Evolutionary conservation across 2,888 invertebrate species (phyloP), one percentile per base, ranked within the genome.

Genomic region (Drosophila bunnanda): DNA sequence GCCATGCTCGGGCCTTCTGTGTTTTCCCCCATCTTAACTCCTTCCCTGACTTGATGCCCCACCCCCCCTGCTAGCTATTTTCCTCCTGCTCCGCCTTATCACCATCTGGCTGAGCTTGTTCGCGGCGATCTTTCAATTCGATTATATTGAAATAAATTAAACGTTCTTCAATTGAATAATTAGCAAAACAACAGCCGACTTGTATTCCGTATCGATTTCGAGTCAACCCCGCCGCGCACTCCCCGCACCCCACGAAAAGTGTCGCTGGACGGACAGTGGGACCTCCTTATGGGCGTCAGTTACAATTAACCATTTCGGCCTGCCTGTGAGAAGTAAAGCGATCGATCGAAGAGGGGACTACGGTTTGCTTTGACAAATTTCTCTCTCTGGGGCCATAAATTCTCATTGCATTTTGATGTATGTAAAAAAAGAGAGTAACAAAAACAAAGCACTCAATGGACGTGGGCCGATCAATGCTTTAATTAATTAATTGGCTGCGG

Each of bases 141-240:
- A 91, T 91, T 91, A 90, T 88, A 90, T 89, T 88, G 89, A 89
- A 88, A 86, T 86, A 87, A 86, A 86, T 86, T 80, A 89, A 89
- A 87, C 73, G 85, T 84, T 83, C 88, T 82, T 89, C 86, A 86
- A 86, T 86, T 86, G 86, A 86, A 86, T 89, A 86, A 86, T 89
- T 89, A 89, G 89, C 76, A 64, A 73, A 77, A 61, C 70, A 58
- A 67, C 68, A 55, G 53, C 65, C 76, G 28, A 50, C 53, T 52
- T 20, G 68, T 34, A 62, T 30, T 57, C 48, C 55, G 52, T 68
- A 76, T 76, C 75, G 75, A 75, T 75, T 75, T 75, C 76, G 59
- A 75, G 62, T 75, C 41, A 75, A 72, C 48, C 22, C 22, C 55
- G 43, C 46, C 12, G 15, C 20, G 15, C 8, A 17, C 55, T n/a